Evolutionary conservation across 2,797 vertebrate species (phyloP), one percentile per base, ranked within the genome.

Genomic region (Muscicapa comitata): DNA sequence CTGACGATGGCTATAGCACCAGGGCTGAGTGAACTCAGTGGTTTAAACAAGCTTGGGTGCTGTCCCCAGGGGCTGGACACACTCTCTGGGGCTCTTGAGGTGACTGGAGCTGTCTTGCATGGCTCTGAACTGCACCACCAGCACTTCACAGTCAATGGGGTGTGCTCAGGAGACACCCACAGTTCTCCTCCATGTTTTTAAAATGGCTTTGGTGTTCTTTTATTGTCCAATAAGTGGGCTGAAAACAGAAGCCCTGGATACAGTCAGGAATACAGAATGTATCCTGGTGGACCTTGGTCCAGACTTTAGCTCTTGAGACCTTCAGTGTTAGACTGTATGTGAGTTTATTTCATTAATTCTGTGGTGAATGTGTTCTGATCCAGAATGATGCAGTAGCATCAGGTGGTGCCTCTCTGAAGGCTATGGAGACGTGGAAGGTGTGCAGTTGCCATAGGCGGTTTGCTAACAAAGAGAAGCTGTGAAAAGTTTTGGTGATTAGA

Each of bases 1-100:
- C 33, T 28, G 13, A 3, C 0, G 4, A 16, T 67, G 71, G 45
- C 37, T 63, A 0, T 9, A 38, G 48, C 0, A 5, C 6, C 7
- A 4, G 10, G 2, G 43, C 16, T 42, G 24, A 0, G 62, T 63
- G 55, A 92, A 26, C 4, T 75, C 2, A 0, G 18, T n/a, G 4
- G 0, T 51, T 58, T 47, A 3, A 54, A 9, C 5, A 6, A 59
- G 13, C 1, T 5, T 14, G 35, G 3, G 18, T 17, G 17, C 0
- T 2, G 13, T 31, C 24, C 3, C 2, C 1, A 3, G 35, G 31
- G 79, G 6, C n/a, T 77, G 40, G 6, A 15, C 42, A 42, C 3
- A 1, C 8, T 35, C 17, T 35, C 53, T 20, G 68, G 50, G 51
- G 37, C 24, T 67, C 43, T 37, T 73, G 71, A 40, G 40, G 25